phyloP scores from a whole-genome alignment of 2,888 invertebrate species.

The Andrena marginata region DNA sequence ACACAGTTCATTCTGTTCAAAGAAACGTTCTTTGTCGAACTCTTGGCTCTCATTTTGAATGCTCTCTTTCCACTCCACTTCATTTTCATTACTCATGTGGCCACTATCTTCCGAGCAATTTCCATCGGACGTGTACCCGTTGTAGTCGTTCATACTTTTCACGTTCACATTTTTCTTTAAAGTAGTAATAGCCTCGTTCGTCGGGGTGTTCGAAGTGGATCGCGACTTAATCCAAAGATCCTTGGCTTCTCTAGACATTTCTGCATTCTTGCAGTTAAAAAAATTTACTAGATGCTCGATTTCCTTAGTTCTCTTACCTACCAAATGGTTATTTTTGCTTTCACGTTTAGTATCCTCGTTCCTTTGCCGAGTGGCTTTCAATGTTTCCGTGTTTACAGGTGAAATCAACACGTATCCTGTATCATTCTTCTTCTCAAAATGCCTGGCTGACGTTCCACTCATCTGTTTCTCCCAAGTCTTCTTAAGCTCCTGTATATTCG shows the following conservation, averaged over 20 bases:
- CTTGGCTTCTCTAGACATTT: slow-evolving; percentile 65
- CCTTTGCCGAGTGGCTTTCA: slow-evolving; percentile 10
- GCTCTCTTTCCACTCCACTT: slow-evolving; percentile 82
- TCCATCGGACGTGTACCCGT: slow-evolving; percentile 87
- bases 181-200: slow-evolving; percentile 62
- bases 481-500: slow-evolving; percentile 79
- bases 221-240: slow-evolving; percentile 74
- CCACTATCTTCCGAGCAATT: slow-evolving; percentile 91
- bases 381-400: neutral
- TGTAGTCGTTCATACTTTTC: slow-evolving; percentile 64
- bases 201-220: slow-evolving; percentile 49
- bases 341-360: slow-evolving; percentile 25
- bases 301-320: slow-evolving; percentile 77
- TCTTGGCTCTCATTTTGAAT: slow-evolving; percentile 68
- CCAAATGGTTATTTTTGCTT: slow-evolving; percentile 43
- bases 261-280: slow-evolving; percentile 82
- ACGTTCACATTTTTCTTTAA: slow-evolving; percentile 73
- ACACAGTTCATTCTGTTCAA: slow-evolving; percentile 57
- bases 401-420: neutral
- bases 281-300: slow-evolving; percentile 83
- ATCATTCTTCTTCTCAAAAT: slow-evolving; percentile 28
- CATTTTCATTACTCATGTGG: slow-evolving; percentile 92
- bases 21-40: slow-evolving; percentile 69
- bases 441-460: slow-evolving; percentile 26
- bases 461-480: slow-evolving; percentile 82